These are phyloP conservation scores for Falco cherrug DNA, from an alignment of 2,797 vertebrate genomes.

Conservation along the genomic window DNA sequence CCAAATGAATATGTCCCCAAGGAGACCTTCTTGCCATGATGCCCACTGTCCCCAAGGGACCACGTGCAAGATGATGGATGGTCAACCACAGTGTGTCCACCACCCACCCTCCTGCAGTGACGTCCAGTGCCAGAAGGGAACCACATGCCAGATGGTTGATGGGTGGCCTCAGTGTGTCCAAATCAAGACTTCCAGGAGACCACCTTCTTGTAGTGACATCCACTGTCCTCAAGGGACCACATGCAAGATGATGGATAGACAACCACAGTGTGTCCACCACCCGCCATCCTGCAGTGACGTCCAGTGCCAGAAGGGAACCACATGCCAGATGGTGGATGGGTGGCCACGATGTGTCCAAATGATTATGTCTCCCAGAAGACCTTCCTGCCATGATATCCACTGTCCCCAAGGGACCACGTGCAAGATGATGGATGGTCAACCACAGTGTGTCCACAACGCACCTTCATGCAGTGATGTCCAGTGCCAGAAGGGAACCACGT, in stretches of 20 bases:
- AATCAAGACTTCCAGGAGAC: not conserved
- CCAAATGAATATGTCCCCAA: accelerated
- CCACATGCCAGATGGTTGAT: not conserved
- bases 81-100: accelerated
- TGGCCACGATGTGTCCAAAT: not conserved
- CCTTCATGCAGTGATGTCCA: not conserved
- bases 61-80: accelerated
- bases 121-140: too few species aligned
- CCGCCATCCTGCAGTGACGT: accelerated
- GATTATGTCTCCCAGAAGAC: accelerated
- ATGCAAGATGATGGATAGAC: not conserved
- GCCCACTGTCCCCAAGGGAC: accelerated
- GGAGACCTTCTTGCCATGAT: accelerated
- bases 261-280: not conserved
- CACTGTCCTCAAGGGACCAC: not conserved
- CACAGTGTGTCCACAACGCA: not conserved
- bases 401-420: not conserved
- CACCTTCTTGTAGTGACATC: not conserved
- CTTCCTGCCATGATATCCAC: accelerated
- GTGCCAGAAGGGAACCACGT: not conserved
- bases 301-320: not conserved
- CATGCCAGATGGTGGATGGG: accelerated
- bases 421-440: not conserved
- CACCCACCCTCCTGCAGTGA: accelerated
- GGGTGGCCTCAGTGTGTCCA: not conserved